These are phyloP conservation scores for Ranitomeya imitator DNA, from an alignment of 2,113 vertebrate species.

Conservation along the genomic window DNA sequence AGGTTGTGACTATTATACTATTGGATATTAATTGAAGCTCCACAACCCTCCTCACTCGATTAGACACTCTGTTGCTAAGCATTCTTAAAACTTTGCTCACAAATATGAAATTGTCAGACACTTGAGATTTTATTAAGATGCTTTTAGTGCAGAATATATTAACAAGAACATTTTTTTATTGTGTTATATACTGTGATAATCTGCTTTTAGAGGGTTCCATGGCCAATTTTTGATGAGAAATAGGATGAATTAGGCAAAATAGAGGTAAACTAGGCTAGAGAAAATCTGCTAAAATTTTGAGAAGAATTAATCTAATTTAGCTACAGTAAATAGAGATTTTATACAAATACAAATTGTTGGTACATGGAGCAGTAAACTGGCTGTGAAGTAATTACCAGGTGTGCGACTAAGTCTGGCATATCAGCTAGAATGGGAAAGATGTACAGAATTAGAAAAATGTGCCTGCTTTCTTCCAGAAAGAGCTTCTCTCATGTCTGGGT, in stretches of 20 bases:
- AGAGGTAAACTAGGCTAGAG: neutral
- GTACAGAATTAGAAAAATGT: too few species aligned
- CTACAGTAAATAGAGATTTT: neutral
- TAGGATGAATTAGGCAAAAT: neutral
- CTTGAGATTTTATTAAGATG: constrained; percentile 21
- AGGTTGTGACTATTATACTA: neutral
- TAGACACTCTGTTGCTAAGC: constrained; percentile 14
- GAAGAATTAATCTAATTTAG: too few species aligned
- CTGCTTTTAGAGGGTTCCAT: neutral
- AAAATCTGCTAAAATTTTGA: neutral
- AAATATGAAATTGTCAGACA: neutral
- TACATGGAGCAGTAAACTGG: too few species aligned
- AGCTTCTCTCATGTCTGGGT: too few species aligned
- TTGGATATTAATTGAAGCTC: neutral
- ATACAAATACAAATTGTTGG: neutral
- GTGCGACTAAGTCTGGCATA: too few species aligned
- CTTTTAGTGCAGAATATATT: neutral
- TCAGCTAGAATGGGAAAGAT: too few species aligned
- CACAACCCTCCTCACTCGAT: neutral
- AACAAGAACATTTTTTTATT: neutral
- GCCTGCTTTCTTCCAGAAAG: too few species aligned
- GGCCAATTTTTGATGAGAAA: neutral
- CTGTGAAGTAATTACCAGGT: too few species aligned
- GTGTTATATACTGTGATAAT: neutral
- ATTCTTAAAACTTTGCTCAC: neutral